Percentiles rank a stretch among this genome's conserved stretches.
phyloP scores from a whole-genome alignment of 2,888 invertebrate genomes.

The Chironomus riparius region DNA sequence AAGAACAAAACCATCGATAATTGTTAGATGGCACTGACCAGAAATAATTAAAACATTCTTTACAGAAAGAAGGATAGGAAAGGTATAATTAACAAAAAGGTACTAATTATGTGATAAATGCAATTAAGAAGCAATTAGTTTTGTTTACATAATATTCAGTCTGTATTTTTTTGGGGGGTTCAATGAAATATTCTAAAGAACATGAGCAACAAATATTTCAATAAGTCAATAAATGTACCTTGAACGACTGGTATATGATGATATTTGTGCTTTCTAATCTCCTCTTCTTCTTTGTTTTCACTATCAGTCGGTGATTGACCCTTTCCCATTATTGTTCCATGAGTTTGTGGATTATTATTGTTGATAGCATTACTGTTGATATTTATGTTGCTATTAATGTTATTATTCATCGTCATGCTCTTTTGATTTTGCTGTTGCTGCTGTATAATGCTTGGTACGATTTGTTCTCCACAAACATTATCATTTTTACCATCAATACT shows the following conservation, averaged over 20 bases:
- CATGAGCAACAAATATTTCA: slow-evolving; percentile 1
- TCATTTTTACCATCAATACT: slow-evolving; percentile 31
- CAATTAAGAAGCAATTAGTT: too few relatives aligned
- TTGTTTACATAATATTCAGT: too few relatives aligned
- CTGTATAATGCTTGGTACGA: slow-evolving; percentile 37
- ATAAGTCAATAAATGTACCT: slow-evolving; percentile 9
- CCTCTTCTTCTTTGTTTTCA: slow-evolving; percentile 9
- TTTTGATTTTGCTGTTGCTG: slow-evolving; percentile 34
- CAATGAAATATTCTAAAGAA: not conserved
- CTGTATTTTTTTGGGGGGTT: too few relatives aligned
- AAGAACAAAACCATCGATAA: not conserved
- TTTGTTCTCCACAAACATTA: slow-evolving; percentile 35
- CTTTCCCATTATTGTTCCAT: slow-evolving; percentile 32
- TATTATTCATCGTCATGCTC: too few relatives aligned
- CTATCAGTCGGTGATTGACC: not conserved
- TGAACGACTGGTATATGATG: not conserved
- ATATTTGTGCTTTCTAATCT: not conserved
- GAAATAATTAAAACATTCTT: not conserved
- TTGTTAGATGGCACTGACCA: not conserved
- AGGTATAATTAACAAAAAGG: not conserved
- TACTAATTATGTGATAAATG: too few relatives aligned
- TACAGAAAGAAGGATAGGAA: not conserved
- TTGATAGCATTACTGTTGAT: slow-evolving; percentile 31
- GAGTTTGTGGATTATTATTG: slow-evolving; percentile 27
- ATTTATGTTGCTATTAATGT: slow-evolving; percentile 32